Evolutionary conservation across 2,797 vertebrate genomes (phyloP), one percentile per base, ranked within the genome.

Genomic region (Anniella stebbinsi): DNA sequence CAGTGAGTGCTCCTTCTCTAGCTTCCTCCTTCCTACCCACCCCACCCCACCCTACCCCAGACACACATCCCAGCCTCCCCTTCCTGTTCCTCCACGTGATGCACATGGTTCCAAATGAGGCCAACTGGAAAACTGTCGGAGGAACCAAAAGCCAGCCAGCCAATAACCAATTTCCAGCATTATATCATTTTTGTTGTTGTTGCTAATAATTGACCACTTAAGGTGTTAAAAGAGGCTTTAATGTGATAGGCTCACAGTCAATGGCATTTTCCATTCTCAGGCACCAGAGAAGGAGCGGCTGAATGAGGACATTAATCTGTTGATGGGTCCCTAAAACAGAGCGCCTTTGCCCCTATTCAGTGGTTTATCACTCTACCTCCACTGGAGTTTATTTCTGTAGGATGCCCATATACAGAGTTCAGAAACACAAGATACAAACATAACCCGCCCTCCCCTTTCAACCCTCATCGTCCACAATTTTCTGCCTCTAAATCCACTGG

Each of bases 201-300:
- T 91, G 93, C 92, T 94, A 96, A 6, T 91, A 94, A 97, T 89
- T 90, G 95, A 91, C 96, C 94, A 87, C 94, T 92, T 93, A 90
- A 87, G 92, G 93, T 89, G 91, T 89, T 80, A 54, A 78, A 93
- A 90, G 11, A 75, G 63, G 91, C 17, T 81, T 96, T 96, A 93
- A 96, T 95, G 93, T 90, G 81, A 87, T 67, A 92, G 91, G 73
- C 48, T 95, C 94, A 89, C 73, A 95, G 96, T 96, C 96, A 94
- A 78, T 83, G 89, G 45, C 54, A 66, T 87, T 95, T 92, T 94
- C 90, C 80, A 0, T 83, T 75, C 81, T 2, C 33, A 92, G 87
- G 84, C 0, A n/a, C 3, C 9, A 30, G 84, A 88, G 70, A 89
- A 81, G 67, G 17, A 67, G 89, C 91, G 77, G 80, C 91, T 90